Base-by-base conservation (phyloP, 2,888 invertebrate species). In the Bellardia bayeri region DNA sequence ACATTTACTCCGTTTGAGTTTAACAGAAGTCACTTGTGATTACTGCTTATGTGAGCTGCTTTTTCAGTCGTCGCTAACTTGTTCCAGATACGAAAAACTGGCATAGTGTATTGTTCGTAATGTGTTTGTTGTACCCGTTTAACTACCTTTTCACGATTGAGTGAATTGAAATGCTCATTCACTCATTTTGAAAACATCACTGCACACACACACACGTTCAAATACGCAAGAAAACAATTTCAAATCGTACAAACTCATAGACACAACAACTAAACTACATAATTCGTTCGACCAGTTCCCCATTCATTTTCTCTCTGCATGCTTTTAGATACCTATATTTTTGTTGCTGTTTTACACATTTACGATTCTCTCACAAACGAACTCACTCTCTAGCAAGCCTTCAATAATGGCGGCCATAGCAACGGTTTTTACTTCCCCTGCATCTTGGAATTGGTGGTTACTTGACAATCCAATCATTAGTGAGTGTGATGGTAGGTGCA, bases 1-100 rank as follows among this genome's bases (percentile, higher is more conserved):
- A 90, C 90, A 90, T 90, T 89, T 90, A 90, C 90, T 90, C 91
- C 89, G 90, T 91, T 92, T 91, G 91, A 91, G 91, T 92, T 91
- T 91, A 90, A 91, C 91, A 90, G 90, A 89, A 82, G 88, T 86
- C 81, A 87, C 84, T 88, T 85, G 45, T 16, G 86, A 71, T 86
- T 58, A 71, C 68, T 63, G 75, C 51, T 40, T 72, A 40, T 75
- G 23, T 75, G 49, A 71, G 87, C 61, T 54, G 69, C 63, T 61
- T 80, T 63, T 68, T 82, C 88, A 84, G 72, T 51, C 72, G 49
- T 63, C 51, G 66, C 74, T 30, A 81, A 79, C 81, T 75, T 68
- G 56, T 79, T 61, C 11, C n/a, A 56, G 51, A 71, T 51, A 87
- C 85, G 83, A 83, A 85, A 85, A 87, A 89, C 79, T 78, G 82